Evolutionary conservation across 2,888 invertebrate species (phyloP), one percentile per base, ranked within the genome.

Genomic region (Drosophila limbata): DNA sequence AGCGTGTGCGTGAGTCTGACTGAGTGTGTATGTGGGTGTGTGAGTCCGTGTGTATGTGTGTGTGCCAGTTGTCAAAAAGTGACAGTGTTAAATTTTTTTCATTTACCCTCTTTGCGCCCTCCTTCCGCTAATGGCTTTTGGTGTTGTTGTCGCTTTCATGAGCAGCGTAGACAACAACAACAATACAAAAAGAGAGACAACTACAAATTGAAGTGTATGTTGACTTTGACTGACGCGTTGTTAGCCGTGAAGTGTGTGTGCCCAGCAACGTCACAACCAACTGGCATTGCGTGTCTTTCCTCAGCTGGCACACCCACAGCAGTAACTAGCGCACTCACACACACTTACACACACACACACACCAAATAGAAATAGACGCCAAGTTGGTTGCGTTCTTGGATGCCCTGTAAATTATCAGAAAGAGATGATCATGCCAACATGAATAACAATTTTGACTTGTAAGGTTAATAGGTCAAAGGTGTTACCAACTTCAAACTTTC

Each of bases 181-280:
- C 64, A 59, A 13, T 37, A 35, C 8, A 28, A 0, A 6, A 15
- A 51, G 44, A 56, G 17, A 33, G 35, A 52, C 45, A 68, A 60
- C 66, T 59, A 52, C 53, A 64, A 79, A 64, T 73, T 83, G 79
- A 88, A 84, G 84, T 83, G 73, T 77, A 68, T 83, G 86, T 84
- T 79, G 83, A 83, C 83, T 84, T 84, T 84, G 83, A 84, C 88
- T 84, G 83, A 88, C 83, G 88, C 77, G 83, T 85, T 85, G 83
- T 84, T 82, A 84, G 77, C 66, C 84, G 60, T 82, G 73, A 88
- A 84, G 88, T 81, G 85, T 84, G 81, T 69, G 66, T 35, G 64
- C 63, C 60, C 60, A 25, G 50, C 69, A 31, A 68, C 78, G 69
- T 64, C 75, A 73, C 63, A 68, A 28, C 51, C 78, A 31, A 52